These are phyloP conservation scores for Drosophila paulistorum DNA, from an alignment of 1,140 invertebrate species.

Conservation along the genomic window DNA sequence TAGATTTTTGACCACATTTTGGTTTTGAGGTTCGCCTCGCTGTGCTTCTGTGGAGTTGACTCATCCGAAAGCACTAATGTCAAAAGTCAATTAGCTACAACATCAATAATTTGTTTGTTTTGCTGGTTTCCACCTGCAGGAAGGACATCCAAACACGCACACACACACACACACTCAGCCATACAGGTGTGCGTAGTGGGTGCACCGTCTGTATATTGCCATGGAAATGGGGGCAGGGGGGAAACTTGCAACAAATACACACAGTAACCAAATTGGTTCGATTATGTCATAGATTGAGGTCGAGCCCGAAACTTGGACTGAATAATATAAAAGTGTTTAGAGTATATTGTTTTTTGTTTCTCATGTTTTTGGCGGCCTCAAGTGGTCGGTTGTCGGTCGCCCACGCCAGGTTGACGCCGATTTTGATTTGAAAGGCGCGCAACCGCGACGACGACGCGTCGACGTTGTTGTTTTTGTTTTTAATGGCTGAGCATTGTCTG, in stretches of 20 bases:
- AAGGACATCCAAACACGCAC: neutral
- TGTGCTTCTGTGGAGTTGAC: slow-evolving; percentile 11
- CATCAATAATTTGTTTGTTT: slow-evolving; percentile 39
- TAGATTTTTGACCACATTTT: neutral
- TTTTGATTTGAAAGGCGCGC: slow-evolving; percentile 61
- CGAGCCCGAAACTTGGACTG: slow-evolving; percentile 22
- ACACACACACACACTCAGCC: neutral
- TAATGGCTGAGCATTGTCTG: slow-evolving; percentile 53
- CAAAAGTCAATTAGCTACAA: slow-evolving; percentile 45
- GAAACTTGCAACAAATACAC: slow-evolving; percentile 30
- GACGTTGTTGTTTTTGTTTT: slow-evolving; percentile 32
- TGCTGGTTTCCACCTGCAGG: slow-evolving; percentile 26
- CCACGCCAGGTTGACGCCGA: slow-evolving; percentile 51
- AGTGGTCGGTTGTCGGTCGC: slow-evolving; percentile 54
- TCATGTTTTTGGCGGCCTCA: slow-evolving; percentile 22
- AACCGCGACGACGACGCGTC: slow-evolving; percentile 51
- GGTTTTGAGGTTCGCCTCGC: no score
- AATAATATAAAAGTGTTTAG: slow-evolving; percentile 9
- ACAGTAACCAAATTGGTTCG: slow-evolving; percentile 29
- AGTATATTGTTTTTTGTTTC: slow-evolving; percentile 16
- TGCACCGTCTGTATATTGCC: slow-evolving; percentile 22
- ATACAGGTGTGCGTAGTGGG: neutral
- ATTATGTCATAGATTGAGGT: slow-evolving; percentile 53
- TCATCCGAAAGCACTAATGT: slow-evolving; percentile 36
- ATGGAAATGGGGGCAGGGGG: slow-evolving; percentile 33